Conservation (phyloP, 2,113 vertebrate genomes). For the Sapayoa aenigma region DNA sequence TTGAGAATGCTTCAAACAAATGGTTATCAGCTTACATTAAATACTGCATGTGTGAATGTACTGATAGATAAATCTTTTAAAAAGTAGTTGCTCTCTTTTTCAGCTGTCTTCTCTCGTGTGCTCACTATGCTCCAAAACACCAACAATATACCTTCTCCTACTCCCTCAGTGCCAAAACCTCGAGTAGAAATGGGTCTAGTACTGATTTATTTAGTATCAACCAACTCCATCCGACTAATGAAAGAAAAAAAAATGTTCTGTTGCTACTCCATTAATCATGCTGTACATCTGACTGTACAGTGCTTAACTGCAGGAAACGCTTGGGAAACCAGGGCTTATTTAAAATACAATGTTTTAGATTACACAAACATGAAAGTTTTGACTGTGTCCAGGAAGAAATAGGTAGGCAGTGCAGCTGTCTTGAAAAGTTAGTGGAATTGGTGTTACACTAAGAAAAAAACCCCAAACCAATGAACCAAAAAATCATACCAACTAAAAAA, state of each 20-base stretch:
- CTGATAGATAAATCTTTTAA: neutral
- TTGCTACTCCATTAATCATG: neutral
- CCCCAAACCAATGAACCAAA: neutral
- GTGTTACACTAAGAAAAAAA: neutral
- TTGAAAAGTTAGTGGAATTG: neutral
- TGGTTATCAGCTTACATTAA: neutral
- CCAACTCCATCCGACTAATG: neutral
- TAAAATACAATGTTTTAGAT: neutral
- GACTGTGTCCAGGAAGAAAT: neutral
- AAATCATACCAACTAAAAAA: neutral
- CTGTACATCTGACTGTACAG: neutral
- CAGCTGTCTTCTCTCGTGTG: neutral
- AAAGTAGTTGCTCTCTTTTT: neutral
- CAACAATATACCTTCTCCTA: neutral
- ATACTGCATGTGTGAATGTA: neutral
- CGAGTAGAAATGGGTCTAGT: neutral
- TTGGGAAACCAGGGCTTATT: neutral
- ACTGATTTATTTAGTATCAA: neutral
- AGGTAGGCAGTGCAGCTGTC: neutral
- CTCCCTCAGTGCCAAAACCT: neutral
- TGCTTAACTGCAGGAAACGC: neutral
- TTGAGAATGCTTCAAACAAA: neutral
- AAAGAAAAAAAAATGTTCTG: neutral
- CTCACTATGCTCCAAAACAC: neutral
- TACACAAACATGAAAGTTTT: neutral